A percentile compares a stretch with the other conserved stretches of the same genome.
Conservation (phyloP, 1,140 invertebrate genomes). For the Heliconius himera region DNA sequence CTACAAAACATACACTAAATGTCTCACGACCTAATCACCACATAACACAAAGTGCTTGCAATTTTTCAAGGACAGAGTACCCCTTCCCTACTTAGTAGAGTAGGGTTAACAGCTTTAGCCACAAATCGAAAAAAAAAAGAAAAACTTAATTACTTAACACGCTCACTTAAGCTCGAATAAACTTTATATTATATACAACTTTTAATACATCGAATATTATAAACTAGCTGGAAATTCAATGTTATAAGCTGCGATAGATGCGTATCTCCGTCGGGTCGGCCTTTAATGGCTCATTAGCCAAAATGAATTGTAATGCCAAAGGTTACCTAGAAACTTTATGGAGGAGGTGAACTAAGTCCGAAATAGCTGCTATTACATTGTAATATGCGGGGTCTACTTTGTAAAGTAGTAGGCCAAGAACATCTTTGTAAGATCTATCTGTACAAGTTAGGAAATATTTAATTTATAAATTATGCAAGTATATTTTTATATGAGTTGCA, state of each 20-base stretch:
- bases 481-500: too few species aligned
- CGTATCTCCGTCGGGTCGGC: constrained; percentile 11
- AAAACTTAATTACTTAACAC: neutral
- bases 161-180: neutral
- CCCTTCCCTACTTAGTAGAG: too few species aligned
- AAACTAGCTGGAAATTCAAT: neutral
- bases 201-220: neutral
- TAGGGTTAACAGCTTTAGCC: too few species aligned
- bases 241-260: constrained; percentile 13
- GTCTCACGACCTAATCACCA: neutral
- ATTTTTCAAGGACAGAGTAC: too few species aligned
- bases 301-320: constrained; percentile 28
- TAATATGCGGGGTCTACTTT: neutral
- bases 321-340: constrained; percentile 17
- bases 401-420: neutral
- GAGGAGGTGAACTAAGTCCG: neutral
- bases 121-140: too few species aligned
- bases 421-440: too few species aligned
- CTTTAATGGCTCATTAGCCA: constrained; percentile 30
- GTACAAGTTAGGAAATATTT: too few species aligned
- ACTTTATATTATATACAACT: neutral
- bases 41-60: too few species aligned
- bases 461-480: too few species aligned
- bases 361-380: neutral
- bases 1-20: neutral